A percentile compares a stretch with the other conserved stretches of the same genome.
These are phyloP conservation scores for Magallana ariakensis DNA, from an alignment of 1,140 invertebrate genomes.

Conservation along the genomic window DNA sequence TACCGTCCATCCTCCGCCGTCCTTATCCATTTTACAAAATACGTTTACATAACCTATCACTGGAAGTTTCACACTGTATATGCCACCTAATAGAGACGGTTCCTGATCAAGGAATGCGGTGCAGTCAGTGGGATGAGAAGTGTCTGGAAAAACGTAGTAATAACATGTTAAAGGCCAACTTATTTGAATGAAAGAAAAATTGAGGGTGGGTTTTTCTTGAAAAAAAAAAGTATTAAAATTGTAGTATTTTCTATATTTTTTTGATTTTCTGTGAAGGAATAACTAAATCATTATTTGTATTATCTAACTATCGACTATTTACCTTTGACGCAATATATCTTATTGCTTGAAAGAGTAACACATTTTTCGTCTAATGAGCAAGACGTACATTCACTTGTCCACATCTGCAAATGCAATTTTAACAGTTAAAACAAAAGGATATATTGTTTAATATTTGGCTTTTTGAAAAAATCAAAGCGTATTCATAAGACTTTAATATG, in stretches of 20 bases:
- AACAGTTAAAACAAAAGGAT: neutral
- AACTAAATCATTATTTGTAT: no score
- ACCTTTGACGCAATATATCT: neutral
- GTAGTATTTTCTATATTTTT: no score
- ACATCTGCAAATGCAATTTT: neutral
- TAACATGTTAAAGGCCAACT: no score
- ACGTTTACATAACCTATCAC: neutral
- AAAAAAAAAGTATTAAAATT: no score
- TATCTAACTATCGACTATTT: neutral
- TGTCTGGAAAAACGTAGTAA: no score
- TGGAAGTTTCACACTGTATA: neutral
- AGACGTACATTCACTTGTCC: neutral
- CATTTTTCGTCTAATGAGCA: neutral
- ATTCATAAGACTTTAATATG: no score
- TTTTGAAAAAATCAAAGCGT: no score
- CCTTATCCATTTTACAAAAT: neutral
- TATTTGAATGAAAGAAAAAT: no score
- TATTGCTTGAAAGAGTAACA: neutral
- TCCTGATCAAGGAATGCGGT: neutral
- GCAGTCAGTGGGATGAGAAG: neutral
- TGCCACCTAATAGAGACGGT: neutral
- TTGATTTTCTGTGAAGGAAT: no score
- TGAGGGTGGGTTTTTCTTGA: no score
- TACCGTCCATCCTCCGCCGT: conserved; percentile 6
- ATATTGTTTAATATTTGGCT: neutral